Base-by-base conservation (phyloP, 2,888 invertebrate genomes). In the Diplazon laetatorius region DNA sequence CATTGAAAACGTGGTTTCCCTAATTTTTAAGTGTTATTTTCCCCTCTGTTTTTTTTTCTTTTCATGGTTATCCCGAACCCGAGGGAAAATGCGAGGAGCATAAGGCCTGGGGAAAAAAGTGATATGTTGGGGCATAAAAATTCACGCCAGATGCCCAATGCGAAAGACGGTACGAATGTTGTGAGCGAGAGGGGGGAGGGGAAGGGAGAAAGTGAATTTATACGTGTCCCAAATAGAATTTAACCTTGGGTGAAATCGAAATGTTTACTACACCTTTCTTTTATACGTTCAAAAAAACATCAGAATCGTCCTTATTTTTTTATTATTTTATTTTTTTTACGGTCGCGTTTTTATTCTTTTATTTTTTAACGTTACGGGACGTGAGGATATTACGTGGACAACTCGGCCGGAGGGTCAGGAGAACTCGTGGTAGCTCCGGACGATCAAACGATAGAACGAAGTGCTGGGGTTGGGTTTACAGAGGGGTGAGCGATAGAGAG, bases 331-430 rank as follows among this genome's bases (percentile, higher is more conserved):
- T n/a, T n/a, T n/a, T 74, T 73, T 76, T 76, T 76, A 76, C 63
- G 69, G 63, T 55, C 44, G 22, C 25, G 30, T 25, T 63, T 59
- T 37, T n/a, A n/a, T 37, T 52, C 44, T 50, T 60, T 37, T 20
- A 14, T 42, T 60, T 70, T 42, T 39, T 59, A 48, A 63, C 30
- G 8, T 44, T 22, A 12, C 46, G 30, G 50, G 70, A 44, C 14
- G 42, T 62, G 68, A 10, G 60, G 42, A 63, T 69, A 63, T 48
- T 39, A 39, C 16, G 52, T 65, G 50, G 46, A 70, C 57, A 60
- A 65, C 50, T 46, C 42, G 44, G 66, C 39, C 14, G 20, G 50
- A 71, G 71, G 76, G 60, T 70, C 70, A 76, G 66, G 35, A 59
- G 44, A 70, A 30, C 30, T 30, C 55, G 55, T n/a, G 48, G 71